Base-by-base conservation (phyloP, 2,113 vertebrate genomes). In the Strix aluco region DNA sequence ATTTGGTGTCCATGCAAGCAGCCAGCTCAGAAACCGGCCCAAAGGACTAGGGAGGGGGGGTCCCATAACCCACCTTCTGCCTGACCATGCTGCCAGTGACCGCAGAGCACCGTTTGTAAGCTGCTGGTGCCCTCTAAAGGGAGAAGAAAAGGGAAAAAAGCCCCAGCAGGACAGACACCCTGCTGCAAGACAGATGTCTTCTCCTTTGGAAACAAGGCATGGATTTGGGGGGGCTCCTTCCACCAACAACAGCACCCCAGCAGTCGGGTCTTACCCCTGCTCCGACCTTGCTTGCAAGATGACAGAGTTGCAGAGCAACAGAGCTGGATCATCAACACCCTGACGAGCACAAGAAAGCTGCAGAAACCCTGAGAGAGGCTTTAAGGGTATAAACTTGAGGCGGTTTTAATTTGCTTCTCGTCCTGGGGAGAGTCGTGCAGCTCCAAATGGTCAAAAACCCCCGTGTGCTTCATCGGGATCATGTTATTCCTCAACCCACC, bases 41-140 rank as follows among this genome's bases (percentile, higher is more conserved):
- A 6, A 47, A 51, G 42, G 32, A 6, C 26, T 4, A 47, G 5
- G 13, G 30, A 36, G 14, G 23, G 51, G 8, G 29, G 23, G 9
- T 23, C 38, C 38, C 38, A 1, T 3, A 32, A 18, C 30, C 13
- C 66, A 8, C 46, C 66, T n/a, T 17, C 63, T 44, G 22, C 49
- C 36, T 13, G n/a, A 5, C 11, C 52, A 7, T 15, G 2, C 30
- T 57, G 30, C 21, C 51, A 11, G 59, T 1, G 49, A 13, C 17
- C 57, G 3, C 26, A 3, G 54, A 38, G 47, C 58, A 4, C 13
- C 1, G 55, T 75, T 32, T 46, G 57, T 38, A 7, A 40, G 51
- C 17, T n/a, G 32, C 69, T 86, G 86, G 86, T 93, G 93, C 93
- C 93, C 90, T 78, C 93, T 95, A 86, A 92, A 92, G 93, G 93